These are phyloP conservation scores for Thunnus albacares DNA, from an alignment of 2,797 vertebrate genomes.

Conservation along the genomic window DNA sequence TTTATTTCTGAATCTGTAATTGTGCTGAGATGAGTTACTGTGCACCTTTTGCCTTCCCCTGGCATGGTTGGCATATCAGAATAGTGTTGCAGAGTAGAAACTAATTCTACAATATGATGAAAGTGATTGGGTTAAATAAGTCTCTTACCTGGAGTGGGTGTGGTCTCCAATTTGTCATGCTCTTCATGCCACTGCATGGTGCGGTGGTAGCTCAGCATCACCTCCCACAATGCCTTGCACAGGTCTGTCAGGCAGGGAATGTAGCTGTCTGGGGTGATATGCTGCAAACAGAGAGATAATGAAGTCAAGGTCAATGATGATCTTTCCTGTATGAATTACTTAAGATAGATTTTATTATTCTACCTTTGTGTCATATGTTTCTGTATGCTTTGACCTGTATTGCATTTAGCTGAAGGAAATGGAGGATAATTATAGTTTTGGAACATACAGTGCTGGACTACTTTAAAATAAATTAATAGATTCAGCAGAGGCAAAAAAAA, in stretches of 20 bases:
- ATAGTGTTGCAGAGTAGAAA: neutral
- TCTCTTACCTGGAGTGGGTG: slow-evolving; percentile 83
- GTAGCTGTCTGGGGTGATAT: slow-evolving; percentile 98
- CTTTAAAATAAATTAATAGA: slow-evolving; percentile 19
- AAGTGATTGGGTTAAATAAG: neutral
- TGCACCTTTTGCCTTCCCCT: neutral
- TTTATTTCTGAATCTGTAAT: neutral
- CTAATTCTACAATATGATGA: neutral
- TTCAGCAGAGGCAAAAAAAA: neutral
- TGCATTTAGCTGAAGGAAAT: neutral
- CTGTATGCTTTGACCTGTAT: neutral
- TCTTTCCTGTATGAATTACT: neutral
- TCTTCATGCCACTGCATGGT: slow-evolving; percentile 98
- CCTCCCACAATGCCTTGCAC: slow-evolving; percentile 99
- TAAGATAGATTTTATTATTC: no score
- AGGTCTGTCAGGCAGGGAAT: slow-evolving; percentile 97
- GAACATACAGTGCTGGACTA: neutral
- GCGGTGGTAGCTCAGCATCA: slow-evolving; percentile 98
- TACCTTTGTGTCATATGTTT: neutral
- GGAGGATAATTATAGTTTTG: neutral
- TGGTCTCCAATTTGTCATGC: slow-evolving; percentile 87
- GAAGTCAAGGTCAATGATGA: slow-evolving; percentile 41
- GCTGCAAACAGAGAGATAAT: slow-evolving; percentile 81
- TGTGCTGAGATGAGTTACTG: neutral
- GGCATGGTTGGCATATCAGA: neutral